Percentiles rank a stretch among this genome's conserved stretches.
Evolutionary conservation across 2,113 vertebrate species (phyloP).

Genomic region (Mixornis gularis): DNA sequence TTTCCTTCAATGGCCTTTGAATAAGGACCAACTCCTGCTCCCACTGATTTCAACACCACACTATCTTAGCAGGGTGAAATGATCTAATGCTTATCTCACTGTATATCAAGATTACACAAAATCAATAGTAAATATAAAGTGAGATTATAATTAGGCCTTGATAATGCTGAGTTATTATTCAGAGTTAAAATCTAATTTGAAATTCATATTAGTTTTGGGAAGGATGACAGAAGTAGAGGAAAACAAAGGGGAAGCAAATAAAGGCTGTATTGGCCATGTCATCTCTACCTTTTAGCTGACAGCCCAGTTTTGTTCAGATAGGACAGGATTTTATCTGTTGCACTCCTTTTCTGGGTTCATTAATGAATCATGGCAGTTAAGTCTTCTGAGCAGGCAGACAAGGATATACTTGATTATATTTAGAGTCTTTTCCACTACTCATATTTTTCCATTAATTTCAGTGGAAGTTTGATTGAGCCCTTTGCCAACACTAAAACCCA

Average conservation of each 20-base stretch:
- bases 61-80: neutral
- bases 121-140: constrained; percentile 22
- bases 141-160: constrained; percentile 10
- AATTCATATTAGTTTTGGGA: neutral
- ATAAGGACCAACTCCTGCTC: neutral
- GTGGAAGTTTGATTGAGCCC: neutral
- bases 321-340: neutral
- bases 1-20: neutral
- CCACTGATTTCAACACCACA: neutral
- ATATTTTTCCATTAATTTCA: constrained; percentile 44
- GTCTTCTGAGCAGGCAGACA: neutral
- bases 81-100: constrained; percentile 5
- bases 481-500: constrained; percentile 28
- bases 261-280: neutral
- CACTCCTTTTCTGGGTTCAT: neutral
- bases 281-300: neutral
- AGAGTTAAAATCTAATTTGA: constrained; percentile 38
- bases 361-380: neutral
- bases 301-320: neutral
- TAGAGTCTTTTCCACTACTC: constrained; percentile 30
- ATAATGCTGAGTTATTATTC: constrained; percentile 13
- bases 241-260: neutral
- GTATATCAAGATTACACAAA: neutral
- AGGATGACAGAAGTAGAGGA: neutral
- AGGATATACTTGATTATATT: constrained; percentile 15